Evolutionary conservation across 1,140 invertebrate species (phyloP).

Genomic region (Polypedilum pembai): DNA sequence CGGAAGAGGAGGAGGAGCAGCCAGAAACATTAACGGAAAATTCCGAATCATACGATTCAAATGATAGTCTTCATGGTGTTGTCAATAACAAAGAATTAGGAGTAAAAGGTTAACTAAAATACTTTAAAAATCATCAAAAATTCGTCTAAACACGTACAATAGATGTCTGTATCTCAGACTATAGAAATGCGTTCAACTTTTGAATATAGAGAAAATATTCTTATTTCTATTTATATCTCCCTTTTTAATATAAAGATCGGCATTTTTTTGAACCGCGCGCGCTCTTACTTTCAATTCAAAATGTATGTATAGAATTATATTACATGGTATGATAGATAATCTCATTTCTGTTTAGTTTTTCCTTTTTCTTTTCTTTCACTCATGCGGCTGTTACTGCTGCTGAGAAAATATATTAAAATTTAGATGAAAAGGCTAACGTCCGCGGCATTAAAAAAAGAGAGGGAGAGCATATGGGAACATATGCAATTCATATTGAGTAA

Average conservation of each 20-base stretch:
- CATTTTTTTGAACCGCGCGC: neutral
- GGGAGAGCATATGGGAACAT: neutral
- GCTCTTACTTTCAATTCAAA: neutral
- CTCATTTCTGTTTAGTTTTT: neutral
- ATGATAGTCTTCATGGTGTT: slow-evolving; percentile 9
- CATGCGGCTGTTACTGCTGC: neutral
- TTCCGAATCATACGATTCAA: neutral
- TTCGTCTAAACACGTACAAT: neutral
- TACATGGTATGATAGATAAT: slow-evolving; percentile 1
- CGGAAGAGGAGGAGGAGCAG: neutral
- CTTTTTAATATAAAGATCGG: neutral
- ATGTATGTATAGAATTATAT: neutral
- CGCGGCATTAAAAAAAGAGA: neutral
- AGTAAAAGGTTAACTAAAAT: neutral
- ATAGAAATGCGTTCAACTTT: neutral
- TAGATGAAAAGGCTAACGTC: neutral
- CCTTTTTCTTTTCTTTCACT: neutral
- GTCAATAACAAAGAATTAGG: neutral
- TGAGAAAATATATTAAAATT: neutral
- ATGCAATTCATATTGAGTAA: neutral
- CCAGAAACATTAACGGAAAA: slow-evolving; percentile 11
- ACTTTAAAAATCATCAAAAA: neutral
- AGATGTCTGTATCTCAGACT: neutral
- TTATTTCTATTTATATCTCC: slow-evolving; percentile 9
- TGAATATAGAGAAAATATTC: neutral